Evolutionary conservation across 2,113 vertebrate species (phyloP), one percentile per base, ranked within the genome.

Genomic region (Vidua chalybeata): DNA sequence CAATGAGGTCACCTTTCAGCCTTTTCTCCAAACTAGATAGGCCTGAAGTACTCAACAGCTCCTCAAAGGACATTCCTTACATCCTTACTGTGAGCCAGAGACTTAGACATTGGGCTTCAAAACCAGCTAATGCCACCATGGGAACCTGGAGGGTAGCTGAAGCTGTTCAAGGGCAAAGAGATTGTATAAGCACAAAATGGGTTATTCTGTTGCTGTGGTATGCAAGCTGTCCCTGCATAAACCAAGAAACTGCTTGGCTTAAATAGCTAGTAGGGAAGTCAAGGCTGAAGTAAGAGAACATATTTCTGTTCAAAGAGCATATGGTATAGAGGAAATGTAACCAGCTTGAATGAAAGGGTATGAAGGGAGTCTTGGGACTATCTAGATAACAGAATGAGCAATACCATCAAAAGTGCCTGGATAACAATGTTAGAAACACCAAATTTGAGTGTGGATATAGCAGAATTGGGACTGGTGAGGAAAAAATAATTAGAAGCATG

Each of bases 161-260:
- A 82, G 19, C 21, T 58, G 15, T 84, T 84, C 68, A 87, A 87
- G 81, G 88, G 46, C 74, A 78, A 61, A 87, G 30, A 74, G 48
- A 39, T 20, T 41, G 27, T 35, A 49, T 56, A 84, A 94, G 69
- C 77, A 84, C 64, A 84, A 81, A 84, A 67, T 37, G 43, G 56
- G 69, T 75, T 93, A 64, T 33, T 93, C 30, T 76, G 54, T 85
- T 90, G 82, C 82, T 90, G 13, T 81, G 55, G 43, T 31, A 14
- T 41, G 55, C 69, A 78, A 58, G 68, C 69, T 84, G 64, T 18
- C 68, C 48, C 48, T 74, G 82, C 52, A 39, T 39, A 87, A 85
- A 87, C 62, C 33, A 81, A 75, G 61, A 73, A 87, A 87, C 46
- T 89, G 22, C 41, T 93, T 73, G 63, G 49, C 55, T 87, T 61